Conservation (phyloP, 2,888 invertebrate species). For the Poecilobothrus nobilitatus region DNA sequence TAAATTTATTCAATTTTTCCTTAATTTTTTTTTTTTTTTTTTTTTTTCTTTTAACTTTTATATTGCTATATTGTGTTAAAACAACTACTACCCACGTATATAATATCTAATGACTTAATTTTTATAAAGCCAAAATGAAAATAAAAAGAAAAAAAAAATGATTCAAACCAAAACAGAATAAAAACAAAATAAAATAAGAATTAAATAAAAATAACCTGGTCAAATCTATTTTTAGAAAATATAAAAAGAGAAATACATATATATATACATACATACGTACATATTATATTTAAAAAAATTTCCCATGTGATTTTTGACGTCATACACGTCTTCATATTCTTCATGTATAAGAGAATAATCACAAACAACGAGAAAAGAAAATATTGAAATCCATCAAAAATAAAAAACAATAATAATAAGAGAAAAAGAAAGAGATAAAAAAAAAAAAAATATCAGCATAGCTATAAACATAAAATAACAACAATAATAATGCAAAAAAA, state of each 20-base stretch:
- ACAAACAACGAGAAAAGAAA: not conserved
- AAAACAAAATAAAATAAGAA: not conserved
- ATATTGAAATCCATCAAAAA: not conserved
- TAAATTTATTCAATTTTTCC: not conserved
- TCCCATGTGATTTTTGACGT: slow-evolving; percentile 3
- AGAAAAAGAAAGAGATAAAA: not conserved
- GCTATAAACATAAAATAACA: not conserved
- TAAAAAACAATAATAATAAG: too few relatives aligned
- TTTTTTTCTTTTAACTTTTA: not conserved
- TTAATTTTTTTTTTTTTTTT: too few relatives aligned
- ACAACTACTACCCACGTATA: not conserved
- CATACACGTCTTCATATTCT: not conserved
- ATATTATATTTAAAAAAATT: not conserved
- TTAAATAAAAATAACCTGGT: not conserved
- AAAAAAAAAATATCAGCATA: not conserved
- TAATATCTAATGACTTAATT: not conserved
- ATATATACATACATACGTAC: too few relatives aligned
- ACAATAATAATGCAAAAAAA: not conserved
- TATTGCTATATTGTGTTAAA: not conserved
- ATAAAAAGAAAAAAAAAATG: not conserved
- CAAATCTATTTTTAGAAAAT: not conserved
- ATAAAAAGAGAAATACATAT: too few relatives aligned
- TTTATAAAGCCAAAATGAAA: not conserved
- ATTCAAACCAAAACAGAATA: too few relatives aligned
- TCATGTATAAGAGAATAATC: not conserved